Percentiles rank a stretch among this genome's conserved stretches.
These are phyloP conservation scores for Anolis sagrei DNA, from an alignment of 2,113 vertebrate genomes.

Conservation along the genomic window DNA sequence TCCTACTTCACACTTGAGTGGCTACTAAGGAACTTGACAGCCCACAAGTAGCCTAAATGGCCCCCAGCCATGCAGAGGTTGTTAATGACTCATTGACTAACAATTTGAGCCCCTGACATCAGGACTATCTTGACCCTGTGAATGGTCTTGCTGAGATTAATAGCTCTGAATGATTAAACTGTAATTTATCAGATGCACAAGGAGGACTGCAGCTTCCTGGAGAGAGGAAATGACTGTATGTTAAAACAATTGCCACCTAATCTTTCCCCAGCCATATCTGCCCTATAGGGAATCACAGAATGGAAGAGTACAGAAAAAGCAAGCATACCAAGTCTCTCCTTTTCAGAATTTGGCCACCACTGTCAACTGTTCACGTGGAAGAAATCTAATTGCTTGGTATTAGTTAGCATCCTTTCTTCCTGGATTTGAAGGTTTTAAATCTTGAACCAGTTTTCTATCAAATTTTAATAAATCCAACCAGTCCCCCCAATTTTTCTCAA, in stretches of 20 bases:
- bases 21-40: slow-evolving; percentile 37
- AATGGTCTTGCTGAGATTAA: slow-evolving; percentile 49
- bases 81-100: slow-evolving; percentile 62
- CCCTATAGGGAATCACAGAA: not conserved
- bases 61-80: slow-evolving; percentile 27
- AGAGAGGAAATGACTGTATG: slow-evolving; percentile 24
- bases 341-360: not conserved
- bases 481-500: not conserved
- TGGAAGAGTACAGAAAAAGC: slow-evolving; percentile 23
- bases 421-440: not conserved
- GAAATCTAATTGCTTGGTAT: not conserved
- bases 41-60: slow-evolving; percentile 55
- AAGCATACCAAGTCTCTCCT: slow-evolving; percentile 22
- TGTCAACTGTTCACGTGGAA: too few relatives aligned
- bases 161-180: slow-evolving; percentile 51
- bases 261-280: slow-evolving; percentile 21
- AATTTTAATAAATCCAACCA: not conserved
- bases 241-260: slow-evolving; percentile 38
- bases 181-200: slow-evolving; percentile 45
- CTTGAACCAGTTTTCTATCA: not conserved
- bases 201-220: slow-evolving; percentile 32
- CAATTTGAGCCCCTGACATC: slow-evolving; percentile 55
- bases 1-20: not conserved
- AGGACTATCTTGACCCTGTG: slow-evolving; percentile 40
- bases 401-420: not conserved